These are phyloP conservation scores for Bryconaethiops microstoma DNA, from an alignment of 2,797 vertebrate genomes.

Conservation along the genomic window DNA sequence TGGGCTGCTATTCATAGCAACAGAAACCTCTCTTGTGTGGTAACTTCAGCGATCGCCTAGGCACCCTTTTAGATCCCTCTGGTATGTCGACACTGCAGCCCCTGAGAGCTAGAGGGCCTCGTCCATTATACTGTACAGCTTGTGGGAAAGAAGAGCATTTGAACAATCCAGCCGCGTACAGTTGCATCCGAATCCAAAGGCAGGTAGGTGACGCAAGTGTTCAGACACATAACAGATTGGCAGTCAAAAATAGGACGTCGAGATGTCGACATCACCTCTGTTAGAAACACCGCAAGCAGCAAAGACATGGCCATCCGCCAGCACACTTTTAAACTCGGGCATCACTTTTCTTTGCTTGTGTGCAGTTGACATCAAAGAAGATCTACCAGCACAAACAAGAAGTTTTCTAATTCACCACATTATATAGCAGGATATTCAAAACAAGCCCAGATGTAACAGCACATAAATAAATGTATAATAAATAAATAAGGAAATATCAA, in stretches of 20 bases:
- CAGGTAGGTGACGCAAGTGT: conserved; percentile 2
- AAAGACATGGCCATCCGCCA: neutral
- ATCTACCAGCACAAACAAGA: neutral
- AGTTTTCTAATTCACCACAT: neutral
- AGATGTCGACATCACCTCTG: neutral
- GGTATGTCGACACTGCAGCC: conserved; percentile 75
- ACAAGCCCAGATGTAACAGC: conserved; percentile 31
- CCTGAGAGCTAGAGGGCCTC: conserved; percentile 49
- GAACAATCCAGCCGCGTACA: conserved; percentile 37
- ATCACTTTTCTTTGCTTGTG: neutral
- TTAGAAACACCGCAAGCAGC: conserved; percentile 14
- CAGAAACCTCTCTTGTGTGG: conserved; percentile 70
- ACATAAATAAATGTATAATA: conserved; percentile 5
- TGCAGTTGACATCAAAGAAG: neutral
- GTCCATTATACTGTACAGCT: conserved; percentile 53
- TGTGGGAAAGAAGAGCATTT: conserved; percentile 42
- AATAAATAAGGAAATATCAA: conserved; percentile 10
- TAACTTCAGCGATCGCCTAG: conserved; percentile 72
- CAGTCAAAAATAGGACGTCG: conserved; percentile 3
- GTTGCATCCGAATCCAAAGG: conserved; percentile 26
- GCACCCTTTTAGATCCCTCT: conserved; percentile 71
- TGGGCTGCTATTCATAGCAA: conserved; percentile 72
- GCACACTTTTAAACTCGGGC: neutral
- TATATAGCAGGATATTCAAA: neutral
- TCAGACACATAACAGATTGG: neutral